phyloP scores from a whole-genome alignment of 2,888 invertebrate genomes.

The Chirona hameri region DNA sequence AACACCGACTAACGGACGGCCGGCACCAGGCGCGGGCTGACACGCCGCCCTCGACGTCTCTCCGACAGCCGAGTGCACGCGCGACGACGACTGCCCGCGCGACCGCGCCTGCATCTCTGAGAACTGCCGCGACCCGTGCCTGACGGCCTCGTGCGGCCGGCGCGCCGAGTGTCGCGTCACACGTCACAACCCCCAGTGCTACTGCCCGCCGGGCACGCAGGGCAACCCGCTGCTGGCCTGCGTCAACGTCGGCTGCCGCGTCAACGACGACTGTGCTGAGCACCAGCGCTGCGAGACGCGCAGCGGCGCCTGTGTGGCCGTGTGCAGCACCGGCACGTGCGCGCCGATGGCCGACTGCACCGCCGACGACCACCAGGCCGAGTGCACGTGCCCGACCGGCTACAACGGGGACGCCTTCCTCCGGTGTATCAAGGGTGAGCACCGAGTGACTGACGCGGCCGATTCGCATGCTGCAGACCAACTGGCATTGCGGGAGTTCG shows the following conservation, averaged over 20 bases:
- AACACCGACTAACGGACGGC: not conserved
- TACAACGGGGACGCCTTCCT: constrained; percentile 55
- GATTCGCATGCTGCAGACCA: too few relatives aligned
- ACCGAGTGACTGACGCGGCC: not conserved
- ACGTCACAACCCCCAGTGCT: constrained; percentile 43
- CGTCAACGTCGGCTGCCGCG: constrained; percentile 62
- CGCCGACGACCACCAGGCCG: constrained; percentile 73
- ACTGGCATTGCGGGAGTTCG: too few relatives aligned
- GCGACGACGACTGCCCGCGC: constrained; percentile 42
- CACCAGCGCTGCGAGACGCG: constrained; percentile 65
- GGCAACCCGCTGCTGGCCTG: constrained; percentile 79
- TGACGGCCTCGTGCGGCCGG: constrained; percentile 36
- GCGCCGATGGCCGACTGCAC: constrained; percentile 77
- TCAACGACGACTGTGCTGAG: constrained; percentile 68
- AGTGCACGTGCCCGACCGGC: constrained; percentile 75
- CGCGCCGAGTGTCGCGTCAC: constrained; percentile 42
- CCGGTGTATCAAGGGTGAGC: constrained; percentile 37
- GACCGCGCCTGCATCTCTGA: constrained; percentile 49
- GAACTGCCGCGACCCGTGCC: constrained; percentile 63
- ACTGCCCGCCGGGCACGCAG: constrained; percentile 70
- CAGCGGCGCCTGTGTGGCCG: constrained; percentile 38
- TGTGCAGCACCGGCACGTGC: constrained; percentile 38
- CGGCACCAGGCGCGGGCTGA: not conserved
- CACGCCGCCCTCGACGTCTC: not conserved
- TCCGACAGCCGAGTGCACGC: constrained; percentile 52